A percentile compares a stretch with the other conserved stretches of the same genome.
Conservation (phyloP, 1,140 invertebrate species). For the Drosophila melanogaster region DNA sequence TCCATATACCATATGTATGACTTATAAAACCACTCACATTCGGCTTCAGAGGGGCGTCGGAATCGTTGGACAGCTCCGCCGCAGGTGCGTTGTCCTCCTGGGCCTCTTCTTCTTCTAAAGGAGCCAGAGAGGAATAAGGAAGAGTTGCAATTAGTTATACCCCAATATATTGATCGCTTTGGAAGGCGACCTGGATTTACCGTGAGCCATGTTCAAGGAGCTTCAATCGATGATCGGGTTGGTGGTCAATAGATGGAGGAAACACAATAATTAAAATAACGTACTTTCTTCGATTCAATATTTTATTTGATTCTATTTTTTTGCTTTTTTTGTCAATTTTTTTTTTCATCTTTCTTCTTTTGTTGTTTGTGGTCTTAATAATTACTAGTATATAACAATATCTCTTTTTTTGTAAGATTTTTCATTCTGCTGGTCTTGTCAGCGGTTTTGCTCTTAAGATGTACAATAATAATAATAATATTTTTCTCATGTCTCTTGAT, state of each 20-base stretch:
- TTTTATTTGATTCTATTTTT: conserved; percentile 84
- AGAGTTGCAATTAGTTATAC: conserved; percentile 2
- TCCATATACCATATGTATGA: background rate
- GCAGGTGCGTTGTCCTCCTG: conserved; percentile 75
- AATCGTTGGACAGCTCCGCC: conserved; percentile 80
- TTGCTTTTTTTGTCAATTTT: conserved; percentile 76
- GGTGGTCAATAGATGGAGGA: background rate
- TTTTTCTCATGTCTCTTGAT: conserved; percentile 80
- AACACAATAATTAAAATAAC: background rate
- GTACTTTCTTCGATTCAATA: conserved; percentile 78
- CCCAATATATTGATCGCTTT: background rate
- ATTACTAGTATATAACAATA: conserved; percentile 84
- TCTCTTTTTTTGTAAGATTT: conserved; percentile 83
- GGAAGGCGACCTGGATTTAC: conserved; percentile 11
- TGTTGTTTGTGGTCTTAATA: conserved; percentile 76
- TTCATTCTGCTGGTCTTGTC: conserved; percentile 83
- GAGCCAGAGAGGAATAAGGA: background rate
- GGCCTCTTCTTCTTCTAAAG: conserved; percentile 80
- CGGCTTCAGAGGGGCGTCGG: conserved; percentile 79
- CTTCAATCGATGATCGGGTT: background rate
- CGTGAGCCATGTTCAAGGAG: conserved; percentile 29
- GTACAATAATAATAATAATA: conserved; percentile 81
- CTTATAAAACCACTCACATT: conserved; percentile 63
- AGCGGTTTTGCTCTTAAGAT: conserved; percentile 83
- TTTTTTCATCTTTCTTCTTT: conserved; percentile 67